Evolutionary conservation across 2,888 invertebrate species (phyloP).

Genomic region (Volucella inflata): DNA sequence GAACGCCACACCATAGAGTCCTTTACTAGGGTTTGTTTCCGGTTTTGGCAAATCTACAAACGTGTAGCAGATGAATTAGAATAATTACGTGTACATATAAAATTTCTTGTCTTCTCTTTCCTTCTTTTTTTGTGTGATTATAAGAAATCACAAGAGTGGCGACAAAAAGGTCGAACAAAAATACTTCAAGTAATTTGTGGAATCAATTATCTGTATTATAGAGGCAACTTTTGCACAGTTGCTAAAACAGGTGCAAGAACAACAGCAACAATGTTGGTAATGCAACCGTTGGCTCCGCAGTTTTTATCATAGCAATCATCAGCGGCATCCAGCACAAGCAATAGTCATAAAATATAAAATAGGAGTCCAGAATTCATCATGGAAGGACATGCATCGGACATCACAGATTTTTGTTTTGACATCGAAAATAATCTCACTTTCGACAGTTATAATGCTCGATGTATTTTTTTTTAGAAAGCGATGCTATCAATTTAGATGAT

Average conservation of each 20-base stretch:
- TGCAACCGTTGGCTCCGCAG: neutral
- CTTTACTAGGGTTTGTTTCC: no score
- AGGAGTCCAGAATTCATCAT: conserved; percentile 47
- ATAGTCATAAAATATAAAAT: neutral
- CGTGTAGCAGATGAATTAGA: no score
- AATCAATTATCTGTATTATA: no score
- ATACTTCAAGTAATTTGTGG: no score
- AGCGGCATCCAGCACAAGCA: no score
- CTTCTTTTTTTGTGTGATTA: no score
- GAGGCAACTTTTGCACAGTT: neutral
- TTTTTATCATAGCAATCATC: neutral
- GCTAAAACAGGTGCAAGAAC: conserved; percentile 40
- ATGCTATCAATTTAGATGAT: conserved; percentile 23
- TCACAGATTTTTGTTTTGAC: conserved; percentile 61
- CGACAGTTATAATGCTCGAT: conserved; percentile 63
- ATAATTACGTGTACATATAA: no score
- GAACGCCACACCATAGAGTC: no score
- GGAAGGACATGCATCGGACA: conserved; percentile 61
- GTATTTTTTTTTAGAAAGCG: conserved; percentile 40
- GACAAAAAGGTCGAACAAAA: no score
- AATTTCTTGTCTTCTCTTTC: no score
- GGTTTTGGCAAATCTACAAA: no score
- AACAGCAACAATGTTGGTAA: conserved; percentile 34
- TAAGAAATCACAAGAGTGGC: no score
- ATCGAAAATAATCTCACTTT: conserved; percentile 70